Evolutionary conservation across 2,113 vertebrate genomes (phyloP), one percentile per base, ranked within the genome.

Genomic region (Callionymus lyra): DNA sequence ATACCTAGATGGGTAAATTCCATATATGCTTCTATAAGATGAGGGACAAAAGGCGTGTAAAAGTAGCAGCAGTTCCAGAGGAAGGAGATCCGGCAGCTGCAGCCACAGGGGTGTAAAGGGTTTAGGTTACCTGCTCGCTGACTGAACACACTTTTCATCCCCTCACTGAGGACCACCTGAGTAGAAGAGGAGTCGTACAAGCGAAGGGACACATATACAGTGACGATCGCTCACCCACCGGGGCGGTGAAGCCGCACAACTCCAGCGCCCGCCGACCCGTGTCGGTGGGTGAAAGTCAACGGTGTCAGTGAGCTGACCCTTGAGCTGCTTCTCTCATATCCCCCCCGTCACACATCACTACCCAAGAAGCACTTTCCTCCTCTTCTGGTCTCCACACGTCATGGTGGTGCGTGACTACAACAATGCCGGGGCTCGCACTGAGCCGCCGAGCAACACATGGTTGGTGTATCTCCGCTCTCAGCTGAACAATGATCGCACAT

Each of bases 301-400:
- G 74, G 79, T 81, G 82, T 79, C 60, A 65, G 73, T 59, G 64
- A 62, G 59, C 64, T 82, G 81, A 83, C 83, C 81, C 67, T n/a
- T 59, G 59, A 59, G 50, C 52, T 44, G 53, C 47, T 73, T 76
- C 75, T 76, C 72, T 75, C 61, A 71, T 84, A 79, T 84, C 82
- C 77, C 82, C 77, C 50, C 65, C 56, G 72, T 81, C 76, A 84
- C 70, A 77, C 75, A 76, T 12, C 19, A 27, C 41, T 31, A 27
- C 8, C 19, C 39, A 27, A 21, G 39, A 74, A 70, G 76, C 71
- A 57, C 75, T 77, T 70, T 72, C 71, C 53, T 71, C 81, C 70
- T 77, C 52, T 34, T 34, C 41, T 56, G 56, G 53, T 63, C 71
- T 66, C 66, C 73, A 74, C 55, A 75, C 76, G 72, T 71, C 55